Conservation (phyloP, 2,888 invertebrate species). For the Pteria penguin region DNA sequence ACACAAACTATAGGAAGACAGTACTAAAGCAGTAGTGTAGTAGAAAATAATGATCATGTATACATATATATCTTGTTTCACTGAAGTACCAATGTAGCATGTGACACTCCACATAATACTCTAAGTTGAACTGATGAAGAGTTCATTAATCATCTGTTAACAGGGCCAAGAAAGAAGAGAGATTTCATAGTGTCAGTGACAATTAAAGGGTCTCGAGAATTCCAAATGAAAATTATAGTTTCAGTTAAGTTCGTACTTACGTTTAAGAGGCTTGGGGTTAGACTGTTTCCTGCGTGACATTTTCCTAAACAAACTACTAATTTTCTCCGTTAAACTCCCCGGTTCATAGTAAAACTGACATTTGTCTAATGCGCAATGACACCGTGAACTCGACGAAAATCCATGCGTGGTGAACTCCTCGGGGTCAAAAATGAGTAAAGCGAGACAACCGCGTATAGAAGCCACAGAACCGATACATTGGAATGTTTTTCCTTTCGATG, state of each 20-base stretch:
- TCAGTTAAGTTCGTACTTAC: slow-evolving; percentile 89
- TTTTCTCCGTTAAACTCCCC: slow-evolving; percentile 55
- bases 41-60: too few species aligned
- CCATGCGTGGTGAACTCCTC: slow-evolving; percentile 60
- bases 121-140: too few species aligned
- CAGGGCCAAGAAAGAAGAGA: too few species aligned
- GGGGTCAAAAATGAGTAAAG: slow-evolving; percentile 30
- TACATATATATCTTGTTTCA: too few species aligned
- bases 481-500: not conserved
- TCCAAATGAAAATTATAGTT: too few species aligned
- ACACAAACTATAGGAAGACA: too few species aligned
- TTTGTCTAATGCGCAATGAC: slow-evolving; percentile 65
- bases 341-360: slow-evolving; percentile 50
- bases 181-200: too few species aligned
- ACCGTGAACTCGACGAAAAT: slow-evolving; percentile 38
- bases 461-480: not conserved
- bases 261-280: slow-evolving; percentile 97
- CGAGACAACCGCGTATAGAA: not conserved
- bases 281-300: slow-evolving; percentile 98
- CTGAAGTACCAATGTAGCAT: too few species aligned
- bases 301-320: slow-evolving; percentile 34
- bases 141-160: too few species aligned
- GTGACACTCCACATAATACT: too few species aligned
- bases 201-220: too few species aligned
- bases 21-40: too few species aligned